Percentiles rank a stretch among this genome's conserved stretches.
These are phyloP conservation scores for Stictonetta naevosa DNA, from an alignment of 2,113 vertebrate species.

Conservation along the genomic window DNA sequence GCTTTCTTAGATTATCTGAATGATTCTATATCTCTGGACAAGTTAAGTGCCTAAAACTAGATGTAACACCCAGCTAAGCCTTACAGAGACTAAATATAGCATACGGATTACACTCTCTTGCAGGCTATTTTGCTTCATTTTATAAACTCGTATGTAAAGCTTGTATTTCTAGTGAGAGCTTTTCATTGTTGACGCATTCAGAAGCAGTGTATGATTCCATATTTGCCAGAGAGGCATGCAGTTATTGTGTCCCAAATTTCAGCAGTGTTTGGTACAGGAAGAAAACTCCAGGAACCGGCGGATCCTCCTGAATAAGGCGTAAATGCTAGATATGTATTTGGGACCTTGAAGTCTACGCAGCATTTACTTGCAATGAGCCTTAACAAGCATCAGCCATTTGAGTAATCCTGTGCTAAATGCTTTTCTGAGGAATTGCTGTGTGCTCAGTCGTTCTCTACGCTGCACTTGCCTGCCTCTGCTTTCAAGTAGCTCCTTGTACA, in stretches of 20 bases:
- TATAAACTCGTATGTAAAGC: neutral
- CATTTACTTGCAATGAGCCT: neutral
- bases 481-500: neutral
- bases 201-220: neutral
- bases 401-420: neutral
- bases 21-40: neutral
- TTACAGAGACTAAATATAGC: neutral
- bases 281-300: neutral
- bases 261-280: neutral
- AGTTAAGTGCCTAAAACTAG: neutral
- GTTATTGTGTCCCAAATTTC: neutral
- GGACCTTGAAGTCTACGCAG: neutral
- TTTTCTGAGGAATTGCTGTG: neutral
- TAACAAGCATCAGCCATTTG: neutral
- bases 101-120: neutral
- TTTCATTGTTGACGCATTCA: neutral
- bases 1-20: neutral
- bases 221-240: neutral
- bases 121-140: neutral
- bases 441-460: neutral
- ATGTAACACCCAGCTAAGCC: neutral
- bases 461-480: neutral
- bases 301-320: neutral
- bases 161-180: neutral
- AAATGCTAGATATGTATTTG: rapidly evolving